Evolutionary conservation across 2,797 vertebrate genomes (phyloP).

Genomic region (Sebastes reedi): DNA sequence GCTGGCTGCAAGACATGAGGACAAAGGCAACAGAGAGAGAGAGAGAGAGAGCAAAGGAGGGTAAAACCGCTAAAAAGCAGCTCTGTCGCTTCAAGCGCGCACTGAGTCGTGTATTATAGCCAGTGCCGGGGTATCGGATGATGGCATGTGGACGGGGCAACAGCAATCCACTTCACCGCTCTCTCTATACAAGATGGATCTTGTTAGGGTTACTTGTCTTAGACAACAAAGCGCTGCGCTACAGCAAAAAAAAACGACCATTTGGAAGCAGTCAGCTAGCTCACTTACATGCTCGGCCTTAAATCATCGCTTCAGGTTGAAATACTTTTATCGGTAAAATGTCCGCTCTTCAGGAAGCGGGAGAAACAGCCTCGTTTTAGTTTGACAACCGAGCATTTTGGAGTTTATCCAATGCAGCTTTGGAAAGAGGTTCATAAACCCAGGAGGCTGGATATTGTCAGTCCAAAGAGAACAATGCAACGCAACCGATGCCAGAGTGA

Average conservation of each 20-base stretch:
- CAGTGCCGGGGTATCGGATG: slow-evolving; percentile 49
- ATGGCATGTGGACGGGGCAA: slow-evolving; percentile 42
- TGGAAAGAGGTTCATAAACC: slow-evolving; percentile 22
- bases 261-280: slow-evolving; percentile 19
- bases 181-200: slow-evolving; percentile 61
- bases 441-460: neutral
- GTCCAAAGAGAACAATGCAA: slow-evolving; percentile 8
- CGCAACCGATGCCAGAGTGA: neutral
- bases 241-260: neutral
- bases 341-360: slow-evolving; percentile 2
- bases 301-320: slow-evolving; percentile 48
- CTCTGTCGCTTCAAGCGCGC: slow-evolving; percentile 5
- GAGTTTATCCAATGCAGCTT: slow-evolving; percentile 15
- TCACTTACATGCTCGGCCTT: slow-evolving; percentile 13
- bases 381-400: slow-evolving; percentile 30
- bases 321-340: slow-evolving; percentile 24
- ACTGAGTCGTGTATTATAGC: slow-evolving; percentile 14
- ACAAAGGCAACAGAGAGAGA: slow-evolving; percentile 37
- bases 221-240: slow-evolving; percentile 49
- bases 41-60: neutral
- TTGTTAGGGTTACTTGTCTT: slow-evolving; percentile 55
- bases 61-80: slow-evolving; percentile 40
- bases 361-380: slow-evolving; percentile 22
- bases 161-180: slow-evolving; percentile 54
- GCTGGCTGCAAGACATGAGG: slow-evolving; percentile 45